Evolutionary conservation across 1,140 invertebrate genomes (phyloP).

Genomic region (Anthonomus grandis): DNA sequence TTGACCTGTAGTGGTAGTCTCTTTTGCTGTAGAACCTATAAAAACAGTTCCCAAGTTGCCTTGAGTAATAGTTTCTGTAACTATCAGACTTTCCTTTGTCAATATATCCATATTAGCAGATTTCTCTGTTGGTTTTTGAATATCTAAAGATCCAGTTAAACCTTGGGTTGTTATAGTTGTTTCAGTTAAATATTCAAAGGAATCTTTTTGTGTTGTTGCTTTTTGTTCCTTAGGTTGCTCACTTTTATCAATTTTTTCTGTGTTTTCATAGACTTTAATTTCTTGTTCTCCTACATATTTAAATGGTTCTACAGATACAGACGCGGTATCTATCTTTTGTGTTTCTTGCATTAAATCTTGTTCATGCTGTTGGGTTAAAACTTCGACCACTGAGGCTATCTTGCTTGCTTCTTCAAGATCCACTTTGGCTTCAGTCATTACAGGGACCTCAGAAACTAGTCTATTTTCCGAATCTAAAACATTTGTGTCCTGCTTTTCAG

Average conservation of each 20-base stretch:
- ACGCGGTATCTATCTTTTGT: conserved; percentile 18
- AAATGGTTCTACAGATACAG: conserved; percentile 39
- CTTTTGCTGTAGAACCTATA: conserved; percentile 46
- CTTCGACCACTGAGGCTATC: conserved; percentile 26
- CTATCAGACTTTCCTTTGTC: conserved; percentile 50
- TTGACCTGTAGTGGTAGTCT: conserved; percentile 45
- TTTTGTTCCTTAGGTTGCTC: conserved; percentile 24
- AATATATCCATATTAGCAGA: conserved; percentile 49
- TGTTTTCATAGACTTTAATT: conserved; percentile 29
- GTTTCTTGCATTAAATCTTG: conserved; percentile 8
- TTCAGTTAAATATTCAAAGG: conserved; percentile 48
- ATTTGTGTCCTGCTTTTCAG: conserved; percentile 34
- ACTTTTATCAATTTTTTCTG: conserved; percentile 24
- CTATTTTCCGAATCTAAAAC: conserved; percentile 20
- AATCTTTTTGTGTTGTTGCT: conserved; percentile 23
- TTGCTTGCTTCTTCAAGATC: conserved; percentile 28
- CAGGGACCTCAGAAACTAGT: background rate
- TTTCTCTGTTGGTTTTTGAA: conserved; percentile 40
- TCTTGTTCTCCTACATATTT: conserved; percentile 32
- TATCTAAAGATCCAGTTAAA: conserved; percentile 27
- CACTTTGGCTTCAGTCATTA: conserved; percentile 17
- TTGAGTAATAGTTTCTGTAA: conserved; percentile 51
- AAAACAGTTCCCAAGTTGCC: conserved; percentile 52
- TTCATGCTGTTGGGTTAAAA: conserved; percentile 22
- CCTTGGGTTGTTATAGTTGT: conserved; percentile 51